Evolutionary conservation across 2,797 vertebrate species (phyloP), one percentile per base, ranked within the genome.

Genomic region (Choloepus didactylus): DNA sequence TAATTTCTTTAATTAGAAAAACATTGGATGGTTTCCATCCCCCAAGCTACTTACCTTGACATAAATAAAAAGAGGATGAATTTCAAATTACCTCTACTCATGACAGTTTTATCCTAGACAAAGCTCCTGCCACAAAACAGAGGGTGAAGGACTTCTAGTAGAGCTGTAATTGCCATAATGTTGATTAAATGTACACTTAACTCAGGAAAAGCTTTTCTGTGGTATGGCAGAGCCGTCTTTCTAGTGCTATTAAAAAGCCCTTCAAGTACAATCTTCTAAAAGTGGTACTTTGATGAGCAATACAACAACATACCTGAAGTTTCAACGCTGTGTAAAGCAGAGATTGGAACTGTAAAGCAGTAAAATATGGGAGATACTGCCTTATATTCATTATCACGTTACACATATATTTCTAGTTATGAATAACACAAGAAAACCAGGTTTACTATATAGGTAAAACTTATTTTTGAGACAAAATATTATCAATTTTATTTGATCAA

Each of bases 131-230:
- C 89, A 98, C 97, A 86, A 89, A 93, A 96, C 91, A 97, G 93
- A 89, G 72, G 67, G 83, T 98, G 92, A 97, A 91, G 94, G 88
- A 96, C 83, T 96, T 98, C 93, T 97, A 97, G 86, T 64, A 29
- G 87, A 96, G 95, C 94, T 96, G 1, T 75, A 96, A 98, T 97
- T 97, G 95, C 97, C 93, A 95, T 94, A 96, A 94, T 95, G 94
- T 96, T 98, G 98, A 98, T 98, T 98, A 98, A 98, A 98, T 94
- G 90, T 73, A 94, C 96, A 98, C 97, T 98, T 97, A 98, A 97
- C 75, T 41, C 95, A 76, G 76, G 51, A 92, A 92, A 93, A 97
- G 97, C 85, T 46, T 97, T 93, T 94, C 93, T 92, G 95, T 91
- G 97, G 95, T 86, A 87, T 66, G 87, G 86, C 73, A 51, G 83